Evolutionary conservation across 2,888 invertebrate genomes (phyloP), one percentile per base, ranked within the genome.

Genomic region (Cepaea hortensis): DNA sequence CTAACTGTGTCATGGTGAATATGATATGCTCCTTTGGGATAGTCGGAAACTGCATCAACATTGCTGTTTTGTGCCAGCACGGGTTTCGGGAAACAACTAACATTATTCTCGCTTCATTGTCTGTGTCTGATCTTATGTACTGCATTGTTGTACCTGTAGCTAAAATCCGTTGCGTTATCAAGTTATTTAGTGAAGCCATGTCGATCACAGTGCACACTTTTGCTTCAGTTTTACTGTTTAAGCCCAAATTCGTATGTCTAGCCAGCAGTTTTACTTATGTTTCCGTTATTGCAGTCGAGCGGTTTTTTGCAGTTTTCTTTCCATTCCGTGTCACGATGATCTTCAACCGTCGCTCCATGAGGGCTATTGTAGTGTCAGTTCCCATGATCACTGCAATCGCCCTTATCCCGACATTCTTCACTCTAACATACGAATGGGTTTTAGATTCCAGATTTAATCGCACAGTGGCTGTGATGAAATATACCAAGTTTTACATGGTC

Each of bases 11-110:
- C 55, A 50, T 82, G 72, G 50, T 82, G n/a, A 82, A 82, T 35
- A 4, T 72, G 6, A 70, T 82, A 20, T 48, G 82, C 48, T 13
- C 72, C 82, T 82, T 82, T 50, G 82, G 82, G 7, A 55, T 82
- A 15, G 55, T 82, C 7, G 82, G 82, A 48, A 82, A 82, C 72
- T 6, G n/a, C 84, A 84, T 84, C 13, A 75, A 84, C 65, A 84
- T 82, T 35, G 82, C 82, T 0, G 82, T 82, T 50, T 68, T 82
- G 50, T 48, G 72, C n/a, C 55, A 72, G 15, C 82, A 82, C 82
- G 82, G 82, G 13, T 82, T 82, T 23, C 70, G 82, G 4, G 82
- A 82, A 13, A 72, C 72, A 15, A 82, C 82, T 3, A 82, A 82
- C 55, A 82, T 82, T n/a, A 68, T 82, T 55, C 82, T 82, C 13